phyloP scores from a whole-genome alignment of 2,888 invertebrate species.

The Drosophila parthenogenetica region DNA sequence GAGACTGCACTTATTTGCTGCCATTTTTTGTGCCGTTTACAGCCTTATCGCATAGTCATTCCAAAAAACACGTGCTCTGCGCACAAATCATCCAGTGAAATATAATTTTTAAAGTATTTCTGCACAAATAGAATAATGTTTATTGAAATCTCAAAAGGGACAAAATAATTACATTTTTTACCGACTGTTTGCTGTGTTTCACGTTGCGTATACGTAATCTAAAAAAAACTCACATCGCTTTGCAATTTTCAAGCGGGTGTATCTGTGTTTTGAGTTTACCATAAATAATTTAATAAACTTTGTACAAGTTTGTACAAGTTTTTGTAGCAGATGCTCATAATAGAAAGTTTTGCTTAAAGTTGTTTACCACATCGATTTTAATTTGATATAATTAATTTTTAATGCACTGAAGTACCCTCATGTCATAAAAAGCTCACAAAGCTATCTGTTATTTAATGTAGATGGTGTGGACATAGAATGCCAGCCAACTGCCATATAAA shows the following conservation, averaged over 20 bases:
- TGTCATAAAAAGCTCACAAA: background rate
- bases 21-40: slow-evolving; percentile 19
- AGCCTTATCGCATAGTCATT: slow-evolving; percentile 61
- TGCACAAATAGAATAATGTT: slow-evolving; percentile 37
- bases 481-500: slow-evolving; percentile 18
- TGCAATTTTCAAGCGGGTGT: slow-evolving; percentile 6
- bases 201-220: slow-evolving; percentile 36
- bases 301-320: background rate
- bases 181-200: slow-evolving; percentile 23
- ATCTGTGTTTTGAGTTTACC: background rate
- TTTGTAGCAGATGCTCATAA: no score
- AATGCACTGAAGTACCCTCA: slow-evolving; percentile 9
- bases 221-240: slow-evolving; percentile 1
- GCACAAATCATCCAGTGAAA: slow-evolving; percentile 49
- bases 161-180: slow-evolving; percentile 57
- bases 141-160: slow-evolving; percentile 38
- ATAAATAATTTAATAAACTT: background rate
- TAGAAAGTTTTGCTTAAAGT: background rate
- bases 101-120: slow-evolving; percentile 24
- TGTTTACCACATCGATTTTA: background rate
- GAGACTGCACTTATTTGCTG: slow-evolving; percentile 41
- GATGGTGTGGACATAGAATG: slow-evolving; percentile 4
- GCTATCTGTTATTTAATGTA: slow-evolving; percentile 18
- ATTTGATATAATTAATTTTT: background rate
- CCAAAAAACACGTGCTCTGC: slow-evolving; percentile 47